Conservation (phyloP, 53 echinoderm and acorn worm genomes). For the Patiria pectinifera region DNA sequence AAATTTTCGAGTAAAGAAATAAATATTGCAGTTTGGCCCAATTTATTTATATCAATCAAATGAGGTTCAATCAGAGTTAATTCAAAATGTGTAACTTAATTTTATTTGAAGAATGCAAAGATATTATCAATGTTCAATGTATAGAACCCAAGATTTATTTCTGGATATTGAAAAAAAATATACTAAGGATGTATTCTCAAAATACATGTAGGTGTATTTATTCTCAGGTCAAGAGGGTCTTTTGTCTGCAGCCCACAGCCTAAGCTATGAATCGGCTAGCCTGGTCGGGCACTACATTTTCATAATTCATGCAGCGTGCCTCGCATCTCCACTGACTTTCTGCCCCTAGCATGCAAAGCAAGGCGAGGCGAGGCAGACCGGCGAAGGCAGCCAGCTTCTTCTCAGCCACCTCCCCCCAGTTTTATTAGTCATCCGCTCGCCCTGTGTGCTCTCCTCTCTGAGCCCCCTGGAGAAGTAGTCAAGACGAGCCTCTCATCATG, state of each 20-base stretch:
- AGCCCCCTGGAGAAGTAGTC: neutral
- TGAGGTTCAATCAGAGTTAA: no score
- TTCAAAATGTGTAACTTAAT: no score
- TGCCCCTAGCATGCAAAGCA: neutral
- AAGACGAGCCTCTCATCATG: neutral
- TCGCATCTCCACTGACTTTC: conserved; percentile 22
- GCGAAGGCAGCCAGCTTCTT: neutral
- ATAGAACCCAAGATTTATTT: no score
- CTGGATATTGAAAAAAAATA: no score
- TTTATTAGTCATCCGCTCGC: conserved; percentile 21
- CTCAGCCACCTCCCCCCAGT: neutral
- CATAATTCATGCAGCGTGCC: conserved; percentile 57
- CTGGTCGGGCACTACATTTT: conserved; percentile 14
- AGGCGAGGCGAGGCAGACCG: neutral
- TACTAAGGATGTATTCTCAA: neutral
- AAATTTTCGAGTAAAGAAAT: no score
- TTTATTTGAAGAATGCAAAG: no score
- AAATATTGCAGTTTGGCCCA: no score
- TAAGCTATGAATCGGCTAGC: neutral
- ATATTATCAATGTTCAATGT: no score
- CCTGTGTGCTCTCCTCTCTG: neutral
- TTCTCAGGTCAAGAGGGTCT: neutral
- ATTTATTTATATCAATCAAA: no score
- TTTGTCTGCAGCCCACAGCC: neutral
- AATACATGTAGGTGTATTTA: neutral